Conservation (phyloP, 1,140 invertebrate species). For the Pachyrhynchus sulphureomaculatus region DNA sequence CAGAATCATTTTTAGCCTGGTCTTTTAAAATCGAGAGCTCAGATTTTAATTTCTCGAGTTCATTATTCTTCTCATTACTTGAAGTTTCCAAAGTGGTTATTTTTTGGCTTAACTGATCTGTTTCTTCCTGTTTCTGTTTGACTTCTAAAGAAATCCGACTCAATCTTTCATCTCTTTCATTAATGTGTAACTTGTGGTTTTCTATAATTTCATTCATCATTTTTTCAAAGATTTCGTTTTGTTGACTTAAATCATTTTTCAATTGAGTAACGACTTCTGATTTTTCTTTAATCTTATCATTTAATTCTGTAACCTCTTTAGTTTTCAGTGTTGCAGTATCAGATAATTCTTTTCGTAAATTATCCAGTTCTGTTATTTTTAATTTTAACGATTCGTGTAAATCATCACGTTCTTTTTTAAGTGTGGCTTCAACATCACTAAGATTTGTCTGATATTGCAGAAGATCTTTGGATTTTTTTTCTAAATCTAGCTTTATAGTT, state of each 20-base stretch:
- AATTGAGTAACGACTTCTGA: constrained; percentile 7
- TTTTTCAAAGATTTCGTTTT: constrained; percentile 12
- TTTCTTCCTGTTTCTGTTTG: constrained; percentile 50
- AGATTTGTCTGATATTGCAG: constrained; percentile 34
- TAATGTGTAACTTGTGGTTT: constrained; percentile 22
- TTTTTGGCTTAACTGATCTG: background rate
- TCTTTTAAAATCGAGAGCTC: background rate
- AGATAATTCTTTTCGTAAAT: constrained; percentile 51
- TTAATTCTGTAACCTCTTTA: constrained; percentile 9
- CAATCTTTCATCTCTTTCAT: constrained; percentile 53
- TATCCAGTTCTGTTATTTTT: constrained; percentile 55
- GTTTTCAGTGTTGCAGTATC: constrained; percentile 6
- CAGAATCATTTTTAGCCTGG: background rate
- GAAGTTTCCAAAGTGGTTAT: background rate
- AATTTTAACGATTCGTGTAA: constrained; percentile 44
- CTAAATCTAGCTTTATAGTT: constrained; percentile 44
- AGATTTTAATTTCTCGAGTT: background rate
- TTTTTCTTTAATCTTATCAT: constrained; percentile 16
- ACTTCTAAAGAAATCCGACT: constrained; percentile 53
- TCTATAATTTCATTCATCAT: constrained; percentile 10
- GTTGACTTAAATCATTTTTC: constrained; percentile 2
- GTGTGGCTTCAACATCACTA: constrained; percentile 32
- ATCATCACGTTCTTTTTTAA: constrained; percentile 39
- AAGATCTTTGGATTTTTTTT: constrained; percentile 53
- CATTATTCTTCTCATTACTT: background rate